Base-by-base conservation (phyloP, 1,140 invertebrate genomes). In the Uloborus diversus region DNA sequence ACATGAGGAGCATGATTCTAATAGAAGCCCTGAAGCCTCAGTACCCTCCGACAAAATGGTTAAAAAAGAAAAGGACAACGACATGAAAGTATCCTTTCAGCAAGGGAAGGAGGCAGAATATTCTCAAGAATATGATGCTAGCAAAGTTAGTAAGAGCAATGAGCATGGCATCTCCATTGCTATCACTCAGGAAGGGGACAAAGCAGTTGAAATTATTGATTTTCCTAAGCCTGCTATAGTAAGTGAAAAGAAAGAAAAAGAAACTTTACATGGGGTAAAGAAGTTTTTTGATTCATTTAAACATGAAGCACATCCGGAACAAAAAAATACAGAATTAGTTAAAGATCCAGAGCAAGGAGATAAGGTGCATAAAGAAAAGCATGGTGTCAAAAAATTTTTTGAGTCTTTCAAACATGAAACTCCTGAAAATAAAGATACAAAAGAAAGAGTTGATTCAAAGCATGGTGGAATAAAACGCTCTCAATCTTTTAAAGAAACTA, bases 381-480 rank as follows among this genome's bases (percentile, higher is more conserved):
- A 53, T n/a, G 49, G 49, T 17, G 23, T 53, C 5, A 53, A 53
- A 53, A 1, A 53, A 5, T 53, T 53, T 53, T 53, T 53, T 53
- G 49, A 53, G 17, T 53, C 49, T 20, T 53, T 53, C n/a, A 53
- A 53, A 4, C 49, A 53, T 53, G 49, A 20, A 53, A 53, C 17
- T 1, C 13, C 20, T 53, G n/a, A 53, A 42, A 9, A 42, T 13
- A 42, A 42, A n/a, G 49, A 53, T n/a, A n/a, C 49, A 17, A 53
- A 53, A 4, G 17, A 14, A 53, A 17, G 17, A n/a, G 49, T 7
- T 7, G 20, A 53, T 1, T n/a, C 49, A 53, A 71, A 71, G 56
- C 9, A 33, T 20, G 61, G 30, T 11, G 17, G 35, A 76, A 37
- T 76, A 7, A 76, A 65, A 56, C 73, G 73, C 42, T 76, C 73